Percentiles rank a stretch among this genome's conserved stretches.
These are phyloP conservation scores for Apamea crenata DNA, from an alignment of 2,888 invertebrate genomes.

Conservation along the genomic window DNA sequence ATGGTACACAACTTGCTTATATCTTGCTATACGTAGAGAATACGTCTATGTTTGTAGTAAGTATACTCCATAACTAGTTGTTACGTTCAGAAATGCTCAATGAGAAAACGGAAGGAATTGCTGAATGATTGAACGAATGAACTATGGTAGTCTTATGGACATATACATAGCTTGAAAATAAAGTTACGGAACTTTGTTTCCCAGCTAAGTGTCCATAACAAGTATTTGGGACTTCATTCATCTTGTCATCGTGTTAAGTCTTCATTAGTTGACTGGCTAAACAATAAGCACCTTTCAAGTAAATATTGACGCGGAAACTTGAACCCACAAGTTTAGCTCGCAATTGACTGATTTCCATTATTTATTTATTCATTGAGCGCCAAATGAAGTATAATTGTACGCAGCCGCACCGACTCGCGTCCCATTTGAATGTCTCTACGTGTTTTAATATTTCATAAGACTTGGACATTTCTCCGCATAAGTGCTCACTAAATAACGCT, in stretches of 20 bases:
- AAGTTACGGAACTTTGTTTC: too few species aligned
- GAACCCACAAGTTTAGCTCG: conserved; percentile 27
- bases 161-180: neutral
- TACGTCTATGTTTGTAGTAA: neutral
- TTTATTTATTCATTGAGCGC: conserved; percentile 63
- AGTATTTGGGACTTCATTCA: neutral
- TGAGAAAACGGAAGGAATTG: neutral
- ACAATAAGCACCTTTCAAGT: conserved; percentile 5
- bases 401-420: conserved; percentile 22
- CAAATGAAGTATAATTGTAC: conserved; percentile 60
- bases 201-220: too few species aligned
- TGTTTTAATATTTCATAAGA: conserved; percentile 65
- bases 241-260: neutral
- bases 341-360: conserved; percentile 57
- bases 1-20: neutral
- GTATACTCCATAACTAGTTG: neutral
- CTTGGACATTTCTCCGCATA: conserved; percentile 66
- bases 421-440: conserved; percentile 56
- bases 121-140: neutral
- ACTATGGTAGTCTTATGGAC: neutral
- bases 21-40: neutral
- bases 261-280: neutral
- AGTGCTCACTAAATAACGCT: conserved; percentile 77
- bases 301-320: conserved; percentile 39
- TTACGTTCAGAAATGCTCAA: neutral